A percentile compares a stretch with the other conserved stretches of the same genome.
Conservation (phyloP, 2,113 vertebrate genomes). For the Pipra filicauda region DNA sequence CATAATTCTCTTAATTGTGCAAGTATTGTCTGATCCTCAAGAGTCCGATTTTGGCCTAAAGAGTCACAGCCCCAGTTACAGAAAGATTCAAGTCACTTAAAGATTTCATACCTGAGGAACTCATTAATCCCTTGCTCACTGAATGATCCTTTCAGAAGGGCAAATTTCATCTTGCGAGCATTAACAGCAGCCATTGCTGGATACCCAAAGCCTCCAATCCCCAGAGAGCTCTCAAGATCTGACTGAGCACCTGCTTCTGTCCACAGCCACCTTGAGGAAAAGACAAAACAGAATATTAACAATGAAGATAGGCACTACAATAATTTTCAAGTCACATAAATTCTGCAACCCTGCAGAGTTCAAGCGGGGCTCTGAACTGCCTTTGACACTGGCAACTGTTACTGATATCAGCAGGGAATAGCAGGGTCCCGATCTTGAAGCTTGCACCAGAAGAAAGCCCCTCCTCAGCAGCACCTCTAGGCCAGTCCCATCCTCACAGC, state of each 20-base stretch:
- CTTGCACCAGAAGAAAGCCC: background rate
- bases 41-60: background rate
- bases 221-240: constrained; percentile 87
- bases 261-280: constrained; percentile 84
- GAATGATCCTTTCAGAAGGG: constrained; percentile 93
- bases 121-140: constrained; percentile 88
- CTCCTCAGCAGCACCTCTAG: background rate
- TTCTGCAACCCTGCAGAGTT: background rate
- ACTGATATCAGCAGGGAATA: background rate
- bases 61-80: background rate
- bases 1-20: background rate
- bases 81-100: background rate
- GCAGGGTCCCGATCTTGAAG: background rate
- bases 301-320: background rate
- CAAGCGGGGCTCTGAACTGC: background rate
- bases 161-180: constrained; percentile 95
- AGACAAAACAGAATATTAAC: background rate
- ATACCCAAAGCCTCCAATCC: constrained; percentile 96
- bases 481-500: background rate
- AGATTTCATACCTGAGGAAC: constrained; percentile 76
- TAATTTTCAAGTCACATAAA: background rate
- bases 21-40: background rate
- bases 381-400: background rate
- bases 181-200: constrained; percentile 97
- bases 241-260: constrained; percentile 90